A percentile compares a stretch with the other conserved stretches of the same genome.
Conservation (phyloP, 2,113 vertebrate species). For the Rhinolophus sinicus region DNA sequence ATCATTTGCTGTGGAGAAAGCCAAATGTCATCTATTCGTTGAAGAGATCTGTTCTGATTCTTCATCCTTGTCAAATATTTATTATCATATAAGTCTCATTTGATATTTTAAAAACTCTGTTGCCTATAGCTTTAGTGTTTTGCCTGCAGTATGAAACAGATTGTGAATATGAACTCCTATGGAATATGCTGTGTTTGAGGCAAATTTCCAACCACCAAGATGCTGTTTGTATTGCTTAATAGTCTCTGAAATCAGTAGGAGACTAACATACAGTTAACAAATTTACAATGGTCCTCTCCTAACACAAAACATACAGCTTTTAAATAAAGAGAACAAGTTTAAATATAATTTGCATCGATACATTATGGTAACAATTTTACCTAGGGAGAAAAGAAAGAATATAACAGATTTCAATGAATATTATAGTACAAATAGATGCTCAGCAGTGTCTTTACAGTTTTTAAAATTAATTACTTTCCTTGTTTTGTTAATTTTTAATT, state of each 20-base stretch:
- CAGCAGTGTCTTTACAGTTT: neutral
- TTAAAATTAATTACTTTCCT: neutral
- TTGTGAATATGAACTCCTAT: constrained; percentile 70
- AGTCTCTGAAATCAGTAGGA: constrained; percentile 73
- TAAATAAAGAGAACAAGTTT: constrained; percentile 69
- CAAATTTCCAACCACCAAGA: constrained; percentile 68
- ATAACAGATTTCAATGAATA: constrained; percentile 26
- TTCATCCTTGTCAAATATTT: neutral
- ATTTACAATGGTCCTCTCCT: constrained; percentile 76
- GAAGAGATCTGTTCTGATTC: neutral
- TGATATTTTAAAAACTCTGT: neutral
- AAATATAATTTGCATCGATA: constrained; percentile 68
- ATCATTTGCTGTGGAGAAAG: neutral
- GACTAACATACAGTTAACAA: constrained; percentile 78
- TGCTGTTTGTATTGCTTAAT: constrained; percentile 77
- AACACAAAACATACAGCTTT: constrained; percentile 62
- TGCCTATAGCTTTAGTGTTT: constrained; percentile 37
- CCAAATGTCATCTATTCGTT: neutral
- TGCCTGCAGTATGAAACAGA: constrained; percentile 40
- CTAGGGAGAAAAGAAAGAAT: constrained; percentile 54
- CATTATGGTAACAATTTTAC: constrained; percentile 59
- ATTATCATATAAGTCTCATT: constrained; percentile 26
- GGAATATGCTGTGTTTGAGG: constrained; percentile 58
- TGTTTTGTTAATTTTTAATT: constrained; percentile 7
- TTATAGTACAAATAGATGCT: neutral